These are phyloP conservation scores for Arctocebus calabarensis DNA, from an alignment of 2,797 vertebrate species.

Conservation along the genomic window DNA sequence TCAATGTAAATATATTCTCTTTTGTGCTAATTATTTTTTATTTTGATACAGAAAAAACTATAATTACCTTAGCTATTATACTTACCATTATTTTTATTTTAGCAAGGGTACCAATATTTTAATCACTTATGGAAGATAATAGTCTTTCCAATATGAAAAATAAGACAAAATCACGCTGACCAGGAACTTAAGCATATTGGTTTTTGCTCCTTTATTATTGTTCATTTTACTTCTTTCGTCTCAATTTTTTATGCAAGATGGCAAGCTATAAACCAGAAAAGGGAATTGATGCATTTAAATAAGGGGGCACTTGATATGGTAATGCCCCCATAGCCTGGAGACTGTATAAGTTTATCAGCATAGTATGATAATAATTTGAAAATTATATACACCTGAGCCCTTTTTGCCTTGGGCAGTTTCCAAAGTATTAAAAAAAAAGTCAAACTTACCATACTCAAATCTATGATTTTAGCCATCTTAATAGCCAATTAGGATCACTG, in stretches of 20 bases:
- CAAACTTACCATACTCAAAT: constrained; percentile 37
- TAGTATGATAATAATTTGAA: constrained; percentile 75
- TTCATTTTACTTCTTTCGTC: background rate
- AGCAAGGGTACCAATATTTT: background rate
- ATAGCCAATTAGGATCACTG: constrained; percentile 53
- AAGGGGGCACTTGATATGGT: background rate
- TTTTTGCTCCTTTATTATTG: background rate
- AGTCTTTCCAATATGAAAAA: constrained; percentile 26
- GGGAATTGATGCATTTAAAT: constrained; percentile 68
- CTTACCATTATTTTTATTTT: constrained; percentile 5
- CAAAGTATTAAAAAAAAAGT: constrained; percentile 41
- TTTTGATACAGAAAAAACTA: background rate
- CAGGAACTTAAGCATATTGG: background rate
- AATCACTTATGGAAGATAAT: background rate
- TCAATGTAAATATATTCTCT: background rate
- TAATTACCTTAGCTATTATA: background rate
- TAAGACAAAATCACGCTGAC: constrained; percentile 2
- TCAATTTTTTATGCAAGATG: constrained; percentile 29
- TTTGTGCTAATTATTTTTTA: background rate
- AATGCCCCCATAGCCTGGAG: constrained; percentile 64
- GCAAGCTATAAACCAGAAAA: background rate
- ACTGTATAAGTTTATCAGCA: constrained; percentile 32
- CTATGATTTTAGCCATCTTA: constrained; percentile 23
- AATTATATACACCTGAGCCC: constrained; percentile 68
- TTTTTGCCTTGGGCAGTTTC: constrained; percentile 70